Evolutionary conservation across 2,888 invertebrate genomes (phyloP), one percentile per base, ranked within the genome.

Genomic region (Craniophora ligustri): DNA sequence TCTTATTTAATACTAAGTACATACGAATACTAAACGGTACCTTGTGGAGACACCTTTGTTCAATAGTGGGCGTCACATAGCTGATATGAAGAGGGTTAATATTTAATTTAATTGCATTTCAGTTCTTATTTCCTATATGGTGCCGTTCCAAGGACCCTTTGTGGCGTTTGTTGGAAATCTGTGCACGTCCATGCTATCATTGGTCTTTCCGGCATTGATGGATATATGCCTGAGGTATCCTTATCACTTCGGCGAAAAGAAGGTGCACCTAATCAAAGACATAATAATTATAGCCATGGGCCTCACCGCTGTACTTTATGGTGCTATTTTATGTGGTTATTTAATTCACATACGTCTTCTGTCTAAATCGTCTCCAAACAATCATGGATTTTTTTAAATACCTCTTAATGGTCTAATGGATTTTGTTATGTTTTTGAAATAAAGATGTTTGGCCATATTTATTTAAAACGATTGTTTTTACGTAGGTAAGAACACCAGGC

Each of bases 181-280:
- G 0, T 88, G 88, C 58, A 87, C 88, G 0, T 78, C 84, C 0
- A 54, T 86, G 46, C 63, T 88, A 3, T 77, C 84, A 0, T 49
- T 90, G 0, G 82, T 89, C 0, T 90, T 86, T 45, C 90, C 90
- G 0, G 85, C 88, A 0, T 40, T 86, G 26, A 90, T 90, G 88
- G 88, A 91, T 26, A 18, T 88, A 1, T 70, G 86, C 39, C 67
- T 90, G 4, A 68, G 78, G 49, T 88, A 89, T 42, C 89, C 89
- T 0, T 53, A 72, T 4, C 54, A 77, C 2, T 89, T 82, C 32
- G 89, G 89, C 2, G 57, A 50, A 28, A 74, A 59, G 31, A 74
- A 82, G 0, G 14, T 79, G 1, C 68, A 75, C 34, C 67, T 90
- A 0, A 45, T 81, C 15, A 87, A 85, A 48, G 72, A 88, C 41